Base-by-base conservation (phyloP, 2,888 invertebrate genomes). In the Caenorhabditis imperialis region DNA sequence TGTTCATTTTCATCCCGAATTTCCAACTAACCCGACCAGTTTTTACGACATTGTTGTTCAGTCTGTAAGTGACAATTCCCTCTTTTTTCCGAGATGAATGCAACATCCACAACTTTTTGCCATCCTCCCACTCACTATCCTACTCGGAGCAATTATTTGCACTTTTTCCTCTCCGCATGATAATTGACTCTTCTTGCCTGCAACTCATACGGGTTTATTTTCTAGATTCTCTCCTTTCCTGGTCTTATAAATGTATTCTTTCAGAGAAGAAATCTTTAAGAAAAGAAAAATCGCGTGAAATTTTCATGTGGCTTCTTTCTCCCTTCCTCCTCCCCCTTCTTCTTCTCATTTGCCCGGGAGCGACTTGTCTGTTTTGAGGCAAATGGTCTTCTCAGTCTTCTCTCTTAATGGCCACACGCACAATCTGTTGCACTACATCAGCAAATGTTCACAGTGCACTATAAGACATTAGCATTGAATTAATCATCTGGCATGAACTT, bases 1-100 rank as follows among this genome's bases (percentile, higher is more conserved):
- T 58, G 51, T 67, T 40, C 57, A 33, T 54, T 22, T 22, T 30
- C 45, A 44, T 48, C 40, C 48, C 40, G 16, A 37, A 47, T 44
- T 42, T 42, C 23, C 57, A n/a, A n/a, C n/a, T 37, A 48, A 16
- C 40, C 37, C 14, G n/a, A 16, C 42, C 10, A 6, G 30, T 57
- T 57, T 57, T 67, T 57, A 67, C 55, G 67, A 67, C 67, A 67
- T 67, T 67, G 57, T 67, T 67, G 67, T 65, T 63, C 54, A 40
- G 47, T 42, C 67, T 67, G 67, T 51, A 57, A 67, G 48, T 67
- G 67, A 67, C 67, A 67, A 45, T n/a, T n/a, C n/a, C n/a, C n/a
- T n/a, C 50, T 57, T 27, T 44, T 22, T 48, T 42, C 50, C 33
- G 30, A n/a, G 18, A 18, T 33, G 18, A 37, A 44, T 30, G 30